Evolutionary conservation across 1,140 invertebrate genomes (phyloP).

Genomic region (Maniola jurtina): DNA sequence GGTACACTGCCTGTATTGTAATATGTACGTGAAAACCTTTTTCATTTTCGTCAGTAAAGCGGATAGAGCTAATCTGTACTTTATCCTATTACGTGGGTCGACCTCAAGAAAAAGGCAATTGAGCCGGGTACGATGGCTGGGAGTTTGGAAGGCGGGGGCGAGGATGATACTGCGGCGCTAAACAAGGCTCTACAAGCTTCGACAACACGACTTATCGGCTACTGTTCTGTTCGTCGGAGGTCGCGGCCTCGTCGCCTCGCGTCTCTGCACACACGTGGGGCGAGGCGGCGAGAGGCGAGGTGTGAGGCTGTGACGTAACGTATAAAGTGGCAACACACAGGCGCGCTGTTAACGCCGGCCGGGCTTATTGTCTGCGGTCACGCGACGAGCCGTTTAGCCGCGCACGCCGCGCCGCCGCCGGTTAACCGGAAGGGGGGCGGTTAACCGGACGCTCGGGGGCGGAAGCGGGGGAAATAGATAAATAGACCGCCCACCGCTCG

Average conservation of each 20-base stretch:
- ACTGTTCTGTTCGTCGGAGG: slow-evolving; percentile 29
- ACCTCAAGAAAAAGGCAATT: slow-evolving; percentile 74
- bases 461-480: slow-evolving; percentile 78
- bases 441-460: slow-evolving; percentile 75
- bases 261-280: slow-evolving; percentile 41
- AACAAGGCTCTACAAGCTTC: slow-evolving; percentile 63
- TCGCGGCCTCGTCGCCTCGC: slow-evolving; percentile 21
- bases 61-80: slow-evolving; percentile 69
- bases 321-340: slow-evolving; percentile 78
- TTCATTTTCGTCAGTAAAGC: slow-evolving; percentile 59
- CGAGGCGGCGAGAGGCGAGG: slow-evolving; percentile 34
- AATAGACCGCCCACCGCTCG: slow-evolving; percentile 75
- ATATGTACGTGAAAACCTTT: slow-evolving; percentile 41
- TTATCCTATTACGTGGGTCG: slow-evolving; percentile 70
- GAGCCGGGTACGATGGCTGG: slow-evolving; percentile 50
- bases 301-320: slow-evolving; percentile 73
- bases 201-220: slow-evolving; percentile 63
- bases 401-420: slow-evolving; percentile 57
- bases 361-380: slow-evolving; percentile 78
- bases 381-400: slow-evolving; percentile 78
- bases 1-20: not conserved
- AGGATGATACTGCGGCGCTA: slow-evolving; percentile 41
- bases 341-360: slow-evolving; percentile 75
- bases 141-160: slow-evolving; percentile 38
- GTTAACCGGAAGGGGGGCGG: slow-evolving; percentile 77